Base-by-base conservation (phyloP, 2,797 vertebrate genomes). In the Onychomys torridus region DNA sequence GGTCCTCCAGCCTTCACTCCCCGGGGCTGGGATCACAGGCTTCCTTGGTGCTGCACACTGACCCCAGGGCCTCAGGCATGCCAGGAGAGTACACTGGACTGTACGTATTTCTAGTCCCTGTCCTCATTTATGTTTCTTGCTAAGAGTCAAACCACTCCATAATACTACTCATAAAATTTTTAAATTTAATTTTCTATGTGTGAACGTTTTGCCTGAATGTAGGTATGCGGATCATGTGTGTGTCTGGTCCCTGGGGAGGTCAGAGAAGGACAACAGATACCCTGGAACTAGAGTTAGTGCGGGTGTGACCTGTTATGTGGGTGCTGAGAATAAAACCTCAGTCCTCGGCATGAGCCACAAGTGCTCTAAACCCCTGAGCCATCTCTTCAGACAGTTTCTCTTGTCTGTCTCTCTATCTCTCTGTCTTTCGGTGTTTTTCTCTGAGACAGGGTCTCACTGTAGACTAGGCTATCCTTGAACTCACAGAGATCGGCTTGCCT, bases 51-150 rank as follows among this genome's bases (percentile, higher is more conserved):
- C 10, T 61, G 23, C 3, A 34, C 21, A 29, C 8, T 29, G 34
- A 79, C 8, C 23, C 21, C n/a, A 57, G 49, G 49, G 46, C 34
- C 65, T 86, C 63, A 85, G 4, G 29, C 27, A 43, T 9, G 55
- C 52, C 40, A n/a, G 71, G 6, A 27, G 46, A n/a, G 13, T 34
- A 77, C 13, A 49, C 11, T 63, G 21, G 21, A 57, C 59, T n/a
- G 57, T n/a, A 34, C 21, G 17, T 9, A 55, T 23, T 29, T 29
- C 49, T 10, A 37, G 84, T 10, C 83, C 34, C 29, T 67, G 2
- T 34, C 21, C 25, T 90, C 82, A 37, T 81, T 91, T 82, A 23
- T 59, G 81, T 73, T 85, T 94, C 71, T 86, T 84, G 69, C 77
- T 84, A 92, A 90, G 59, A 63, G 52, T 91, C 55, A 85, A 59